Percentiles rank a stretch among this genome's conserved stretches.
Evolutionary conservation across 2,888 invertebrate genomes (phyloP).

Genomic region (Muschampia plurimacula): DNA sequence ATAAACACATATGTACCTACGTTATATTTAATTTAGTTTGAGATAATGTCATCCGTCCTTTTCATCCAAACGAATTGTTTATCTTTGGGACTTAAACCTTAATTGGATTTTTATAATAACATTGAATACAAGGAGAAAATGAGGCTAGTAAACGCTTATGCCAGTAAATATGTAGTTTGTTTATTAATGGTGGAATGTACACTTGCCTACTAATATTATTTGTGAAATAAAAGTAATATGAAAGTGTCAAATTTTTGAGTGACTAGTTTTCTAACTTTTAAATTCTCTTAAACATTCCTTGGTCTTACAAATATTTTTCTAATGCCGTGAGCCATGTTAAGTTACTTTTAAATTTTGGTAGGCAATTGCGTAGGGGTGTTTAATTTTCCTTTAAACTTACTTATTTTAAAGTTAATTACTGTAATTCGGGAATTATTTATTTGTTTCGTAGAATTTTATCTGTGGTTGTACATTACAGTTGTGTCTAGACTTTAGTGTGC

Average conservation of each 20-base stretch:
- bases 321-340: not conserved
- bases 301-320: not conserved
- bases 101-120: conserved; percentile 5
- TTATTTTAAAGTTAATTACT: conserved; percentile 23
- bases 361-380: conserved; percentile 7
- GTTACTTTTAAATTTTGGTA: not conserved
- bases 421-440: conserved; percentile 9
- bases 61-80: conserved; percentile 14
- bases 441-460: conserved; percentile 26
- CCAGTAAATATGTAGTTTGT: not conserved
- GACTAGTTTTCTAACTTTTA: conserved; percentile 11
- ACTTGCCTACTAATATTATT: not conserved
- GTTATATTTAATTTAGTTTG: not conserved
- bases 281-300: conserved; percentile 22
- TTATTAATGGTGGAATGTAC: not conserved
- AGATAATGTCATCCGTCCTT: conserved; percentile 33
- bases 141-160: not conserved
- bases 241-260: not conserved
- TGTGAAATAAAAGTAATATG: too few species aligned
- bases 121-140: not conserved
- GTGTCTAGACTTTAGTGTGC: conserved; percentile 18
- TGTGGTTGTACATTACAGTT: conserved; percentile 38
- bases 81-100: conserved; percentile 23
- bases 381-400: conserved; percentile 15
- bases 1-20: not conserved